Base-by-base conservation (phyloP, 1,140 invertebrate genomes). In the Micrasema longulum region DNA sequence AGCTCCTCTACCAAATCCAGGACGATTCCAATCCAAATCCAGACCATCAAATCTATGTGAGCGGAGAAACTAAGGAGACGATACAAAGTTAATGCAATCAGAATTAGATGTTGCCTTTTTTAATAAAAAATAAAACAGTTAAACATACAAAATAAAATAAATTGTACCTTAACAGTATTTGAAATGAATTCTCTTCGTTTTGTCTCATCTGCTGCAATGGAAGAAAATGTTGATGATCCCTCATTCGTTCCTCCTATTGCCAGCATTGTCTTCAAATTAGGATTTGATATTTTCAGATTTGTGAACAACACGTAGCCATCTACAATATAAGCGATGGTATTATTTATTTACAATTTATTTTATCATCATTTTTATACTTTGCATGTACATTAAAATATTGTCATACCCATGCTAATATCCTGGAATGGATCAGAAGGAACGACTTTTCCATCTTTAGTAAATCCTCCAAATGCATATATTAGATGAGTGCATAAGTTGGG, bases 1-100 rank as follows among this genome's bases (percentile, higher is more conserved):
- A 18, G 3, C 11, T 14, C 52, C 52, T 31, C 23, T 35, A 47
- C 96, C 85, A 79, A 92, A 87, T 0, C 92, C 92, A 0, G 96
- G 96, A 84, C 98, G 97, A 79, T 97, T 96, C 95, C 96, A 98
- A 79, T 98, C 96, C 74, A 99, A 85, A 83, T 98, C 97, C 22
- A 99, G 87, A 6, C 97, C 97, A 83, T 99, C 96, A 80, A 99
- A 98, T 76, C 94, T 92, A 80, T 97, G 94, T 78, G 95, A 91
- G 73, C 96, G 86, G 38, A 97, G 85, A 80, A 97, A 98, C 80
- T 84, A 26, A 31, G 3, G 26, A 7, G 26, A 31, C 7, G 7
- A 31, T 4, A 31, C 3, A 31, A 31, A 31, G 2, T 31, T 31
- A 7, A n/a, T n/a, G n/a, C n/a, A n/a, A n/a, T n/a, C n/a, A n/a